phyloP scores from a whole-genome alignment of 2,888 invertebrate species.

The Leptopilina syphax region DNA sequence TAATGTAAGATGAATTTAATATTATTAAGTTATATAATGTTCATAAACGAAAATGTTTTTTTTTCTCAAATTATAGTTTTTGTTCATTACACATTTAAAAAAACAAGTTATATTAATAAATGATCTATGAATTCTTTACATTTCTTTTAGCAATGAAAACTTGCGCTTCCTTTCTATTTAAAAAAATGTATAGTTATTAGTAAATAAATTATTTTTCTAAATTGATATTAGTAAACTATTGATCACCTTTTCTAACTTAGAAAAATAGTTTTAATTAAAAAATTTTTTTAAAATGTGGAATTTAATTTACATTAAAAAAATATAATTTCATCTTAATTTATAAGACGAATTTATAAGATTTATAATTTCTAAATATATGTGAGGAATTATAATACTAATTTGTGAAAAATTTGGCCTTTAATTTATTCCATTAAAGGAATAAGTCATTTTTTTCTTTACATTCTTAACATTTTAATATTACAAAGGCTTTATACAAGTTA shows the following conservation, averaged over 20 bases:
- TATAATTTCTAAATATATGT: not conserved
- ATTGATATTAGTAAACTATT: not conserved
- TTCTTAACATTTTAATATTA: constrained; percentile 61
- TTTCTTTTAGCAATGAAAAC: not conserved
- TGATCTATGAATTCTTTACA: constrained; percentile 32
- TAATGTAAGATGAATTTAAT: not conserved
- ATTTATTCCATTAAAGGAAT: constrained; percentile 52
- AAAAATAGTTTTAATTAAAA: not conserved
- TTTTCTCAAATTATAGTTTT: constrained; percentile 1
- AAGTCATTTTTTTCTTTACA: constrained; percentile 39
- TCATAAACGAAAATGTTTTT: not conserved
- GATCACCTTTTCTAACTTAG: not conserved
- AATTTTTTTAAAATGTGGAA: too few species aligned
- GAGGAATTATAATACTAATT: constrained; percentile 42
- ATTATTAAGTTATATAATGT: not conserved
- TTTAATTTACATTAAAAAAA: not conserved
- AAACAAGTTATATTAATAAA: constrained; percentile 42
- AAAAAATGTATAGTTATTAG: constrained; percentile 9
- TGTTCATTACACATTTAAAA: constrained; percentile 31
- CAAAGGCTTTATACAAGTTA: constrained; percentile 64
- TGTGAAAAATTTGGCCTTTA: constrained; percentile 63
- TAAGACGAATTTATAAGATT: too few species aligned
- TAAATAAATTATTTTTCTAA: constrained; percentile 19
- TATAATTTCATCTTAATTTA: too few species aligned
- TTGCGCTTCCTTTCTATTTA: not conserved